These are phyloP conservation scores for Drosophila kikkawai DNA, from an alignment of 1,140 invertebrate species.

Conservation along the genomic window DNA sequence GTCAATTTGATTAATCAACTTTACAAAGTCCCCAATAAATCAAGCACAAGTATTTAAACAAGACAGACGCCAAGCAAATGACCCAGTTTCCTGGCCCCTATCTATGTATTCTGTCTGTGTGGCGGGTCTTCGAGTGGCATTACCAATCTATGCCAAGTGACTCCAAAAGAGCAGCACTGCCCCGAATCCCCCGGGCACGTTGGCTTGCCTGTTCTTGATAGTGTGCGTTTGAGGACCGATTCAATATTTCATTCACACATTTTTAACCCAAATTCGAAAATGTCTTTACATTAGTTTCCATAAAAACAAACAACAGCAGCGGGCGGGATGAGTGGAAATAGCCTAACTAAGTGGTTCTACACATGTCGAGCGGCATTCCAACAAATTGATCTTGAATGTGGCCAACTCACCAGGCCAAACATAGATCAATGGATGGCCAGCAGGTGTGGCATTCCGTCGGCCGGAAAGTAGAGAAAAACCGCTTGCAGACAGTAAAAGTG, in stretches of 20 bases:
- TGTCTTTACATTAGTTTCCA: constrained; percentile 60
- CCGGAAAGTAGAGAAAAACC: constrained; percentile 3
- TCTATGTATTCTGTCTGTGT: constrained; percentile 15
- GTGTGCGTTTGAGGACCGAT: constrained; percentile 20
- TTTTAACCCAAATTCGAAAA: constrained; percentile 71
- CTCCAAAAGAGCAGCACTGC: constrained; percentile 28
- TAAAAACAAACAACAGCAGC: constrained; percentile 27
- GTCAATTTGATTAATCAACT: constrained; percentile 74
- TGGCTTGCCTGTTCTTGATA: constrained; percentile 9
- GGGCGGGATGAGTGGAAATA: constrained; percentile 12
- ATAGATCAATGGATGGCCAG: constrained; percentile 32
- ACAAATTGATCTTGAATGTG: constrained; percentile 61
- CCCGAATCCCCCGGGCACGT: constrained; percentile 14
- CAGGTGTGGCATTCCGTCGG: constrained; percentile 41
- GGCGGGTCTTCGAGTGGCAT: constrained; percentile 46
- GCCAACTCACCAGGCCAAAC: constrained; percentile 14
- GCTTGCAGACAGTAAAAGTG: constrained; percentile 32
- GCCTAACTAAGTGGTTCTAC: constrained; percentile 46
- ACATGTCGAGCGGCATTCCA: constrained; percentile 39
- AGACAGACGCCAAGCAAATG: constrained; percentile 61
- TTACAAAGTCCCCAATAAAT: constrained; percentile 69
- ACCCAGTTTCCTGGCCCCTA: constrained; percentile 59
- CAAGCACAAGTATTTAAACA: constrained; percentile 56
- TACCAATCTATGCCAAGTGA: constrained; percentile 46
- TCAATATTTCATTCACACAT: constrained; percentile 68